These are phyloP conservation scores for Paramormyrops kingsleyae DNA, from an alignment of 2,113 vertebrate genomes.

Conservation along the genomic window DNA sequence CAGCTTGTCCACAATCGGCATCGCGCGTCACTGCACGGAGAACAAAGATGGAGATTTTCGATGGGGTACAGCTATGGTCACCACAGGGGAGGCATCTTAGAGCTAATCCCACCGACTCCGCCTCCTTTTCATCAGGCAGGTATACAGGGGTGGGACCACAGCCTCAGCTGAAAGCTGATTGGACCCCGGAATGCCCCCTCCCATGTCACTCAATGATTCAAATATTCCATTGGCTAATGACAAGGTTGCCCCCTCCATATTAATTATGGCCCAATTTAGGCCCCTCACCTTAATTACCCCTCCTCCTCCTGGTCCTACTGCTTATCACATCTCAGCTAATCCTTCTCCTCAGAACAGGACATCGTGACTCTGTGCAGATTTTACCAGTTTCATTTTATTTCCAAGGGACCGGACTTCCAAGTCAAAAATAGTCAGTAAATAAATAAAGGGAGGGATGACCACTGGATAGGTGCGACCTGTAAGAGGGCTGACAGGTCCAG, in stretches of 20 bases:
- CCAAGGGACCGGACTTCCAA: not conserved
- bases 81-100: not conserved
- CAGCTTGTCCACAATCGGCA: slow-evolving; percentile 85
- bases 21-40: slow-evolving; percentile 63
- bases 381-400: not conserved
- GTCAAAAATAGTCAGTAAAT: not conserved
- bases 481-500: not conserved
- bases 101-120: not conserved
- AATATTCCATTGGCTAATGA: not conserved
- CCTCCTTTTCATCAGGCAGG: not conserved
- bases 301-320: not conserved
- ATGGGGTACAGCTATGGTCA: not conserved
- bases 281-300: not conserved
- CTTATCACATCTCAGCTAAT: not conserved
- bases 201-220: not conserved
- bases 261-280: too few relatives aligned
- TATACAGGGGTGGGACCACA: not conserved
- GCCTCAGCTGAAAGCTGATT: not conserved
- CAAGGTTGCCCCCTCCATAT: not conserved
- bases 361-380: not conserved
- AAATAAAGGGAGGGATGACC: not conserved
- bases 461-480: not conserved
- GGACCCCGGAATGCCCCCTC: not conserved
- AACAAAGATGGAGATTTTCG: not conserved
- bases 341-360: not conserved